Percentiles rank a stretch among this genome's conserved stretches.
Evolutionary conservation across 37 sponge, comb jelly and placozoan species (phyloP).

Genomic region (Theonella swinhoei): DNA sequence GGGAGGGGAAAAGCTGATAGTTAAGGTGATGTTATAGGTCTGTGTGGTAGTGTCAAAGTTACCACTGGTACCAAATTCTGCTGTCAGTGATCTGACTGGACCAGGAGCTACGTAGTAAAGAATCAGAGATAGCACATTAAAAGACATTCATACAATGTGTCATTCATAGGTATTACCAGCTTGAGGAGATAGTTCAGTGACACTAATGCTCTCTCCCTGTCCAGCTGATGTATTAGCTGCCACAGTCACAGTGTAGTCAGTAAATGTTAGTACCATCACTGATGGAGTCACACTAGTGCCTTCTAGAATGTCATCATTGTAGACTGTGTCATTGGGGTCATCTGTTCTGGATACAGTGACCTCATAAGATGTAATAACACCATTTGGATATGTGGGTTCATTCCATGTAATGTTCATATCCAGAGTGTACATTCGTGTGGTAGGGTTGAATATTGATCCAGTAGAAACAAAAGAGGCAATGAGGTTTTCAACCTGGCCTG

Average conservation of each 20-base stretch:
- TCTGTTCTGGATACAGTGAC: background rate
- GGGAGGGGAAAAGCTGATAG: no score
- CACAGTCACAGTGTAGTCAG: conserved; percentile 23
- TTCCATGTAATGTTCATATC: conserved; percentile 5
- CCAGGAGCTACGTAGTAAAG: conserved; percentile 5
- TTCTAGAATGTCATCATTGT: background rate
- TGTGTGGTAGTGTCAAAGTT: background rate
- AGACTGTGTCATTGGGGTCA: background rate
- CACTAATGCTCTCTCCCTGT: background rate
- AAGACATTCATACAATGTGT: no score
- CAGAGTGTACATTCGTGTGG: background rate
- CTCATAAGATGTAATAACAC: background rate
- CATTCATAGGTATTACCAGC: no score
- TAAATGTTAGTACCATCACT: background rate
- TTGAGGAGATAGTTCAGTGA: conserved; percentile 11
- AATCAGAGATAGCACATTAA: no score
- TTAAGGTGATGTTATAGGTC: background rate
- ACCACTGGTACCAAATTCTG: background rate
- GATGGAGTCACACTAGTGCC: background rate
- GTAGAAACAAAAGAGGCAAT: background rate
- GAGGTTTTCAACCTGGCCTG: background rate
- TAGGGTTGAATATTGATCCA: background rate
- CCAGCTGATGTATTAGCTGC: conserved; percentile 20
- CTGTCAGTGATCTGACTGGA: background rate
- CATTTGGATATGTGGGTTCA: conserved; percentile 19